Base-by-base conservation (phyloP, 1,140 invertebrate genomes). In the Carposina sasakii region DNA sequence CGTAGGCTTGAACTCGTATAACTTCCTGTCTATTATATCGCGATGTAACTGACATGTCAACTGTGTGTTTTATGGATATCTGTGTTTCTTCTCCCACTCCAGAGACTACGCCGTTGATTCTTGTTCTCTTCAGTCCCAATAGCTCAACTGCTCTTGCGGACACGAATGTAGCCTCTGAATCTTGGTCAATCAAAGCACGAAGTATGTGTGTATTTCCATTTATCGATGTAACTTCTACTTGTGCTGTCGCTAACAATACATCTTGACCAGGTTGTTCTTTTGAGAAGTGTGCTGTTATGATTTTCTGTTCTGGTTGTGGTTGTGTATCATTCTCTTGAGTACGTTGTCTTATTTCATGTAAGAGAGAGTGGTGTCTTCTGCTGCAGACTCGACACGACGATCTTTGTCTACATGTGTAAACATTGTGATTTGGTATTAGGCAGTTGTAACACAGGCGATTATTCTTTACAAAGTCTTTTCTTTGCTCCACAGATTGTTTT, bases 381-480 rank as follows among this genome's bases (percentile, higher is more conserved):
- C 39, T 23, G 34, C 63, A 69, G 16, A 53, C 45, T 21, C 43
- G 41, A 51, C 67, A 69, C 6, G 37, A 44, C 13, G 39, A 43
- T 13, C 34, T 45, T 21, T 52, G 33, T 16, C 19, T 52, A 54
- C 67, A 67, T n/a, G 48, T 33, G 9, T 13, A 39, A 5, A 49
- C 50, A n/a, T 46, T 31, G 36, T 67, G 63, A 6, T 43, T 43
- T 17, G 52, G 36, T 19, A 36, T 21, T 16, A 67, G 47, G 52
- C 67, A 67, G 19, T 62, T 70, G 40, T 39, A 60, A 22, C 67
- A 70, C n/a, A 67, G 23, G n/a, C 34, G 23, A 28, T 57, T 52
- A n/a, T 45, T 47, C 20, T 51, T 61, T n/a, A 51, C 51, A 51
- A 54, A 22, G 5, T 42, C 40, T 13, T 57, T 24, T 13, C 28